A percentile compares a stretch with the other conserved stretches of the same genome.
Conservation (phyloP, 2,797 vertebrate species). For the Eulemur mongoz region DNA sequence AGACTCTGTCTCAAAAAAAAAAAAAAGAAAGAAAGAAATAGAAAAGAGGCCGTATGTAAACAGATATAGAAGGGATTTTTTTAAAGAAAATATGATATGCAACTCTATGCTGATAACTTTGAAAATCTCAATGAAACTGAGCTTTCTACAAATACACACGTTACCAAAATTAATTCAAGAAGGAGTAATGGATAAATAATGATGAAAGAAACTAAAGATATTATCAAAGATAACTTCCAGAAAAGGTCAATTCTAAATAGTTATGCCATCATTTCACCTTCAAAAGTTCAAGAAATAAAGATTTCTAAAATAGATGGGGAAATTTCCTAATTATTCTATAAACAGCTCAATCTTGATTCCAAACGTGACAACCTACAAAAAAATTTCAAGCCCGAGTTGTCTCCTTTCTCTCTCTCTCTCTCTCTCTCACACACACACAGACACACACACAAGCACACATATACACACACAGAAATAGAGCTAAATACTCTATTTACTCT, state of each 20-base stretch:
- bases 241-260: background rate
- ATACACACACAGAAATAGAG: background rate
- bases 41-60: background rate
- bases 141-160: background rate
- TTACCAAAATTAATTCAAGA: background rate
- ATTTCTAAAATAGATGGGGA: background rate
- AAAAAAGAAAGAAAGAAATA: background rate
- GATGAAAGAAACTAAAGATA: background rate
- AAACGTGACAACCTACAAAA: background rate
- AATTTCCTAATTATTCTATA: constrained; percentile 9
- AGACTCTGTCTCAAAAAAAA: no score
- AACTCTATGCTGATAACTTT: background rate
- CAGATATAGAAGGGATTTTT: background rate
- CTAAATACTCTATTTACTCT: background rate
- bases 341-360: background rate
- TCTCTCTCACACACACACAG: background rate
- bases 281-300: background rate
- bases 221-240: background rate
- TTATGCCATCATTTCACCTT: background rate
- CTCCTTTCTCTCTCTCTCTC: background rate
- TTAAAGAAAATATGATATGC: background rate
- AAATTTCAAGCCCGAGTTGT: background rate
- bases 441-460: background rate
- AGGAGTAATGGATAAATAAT: background rate
- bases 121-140: background rate